Base-by-base conservation (phyloP, 2,113 vertebrate species). In the Clarias magur region DNA sequence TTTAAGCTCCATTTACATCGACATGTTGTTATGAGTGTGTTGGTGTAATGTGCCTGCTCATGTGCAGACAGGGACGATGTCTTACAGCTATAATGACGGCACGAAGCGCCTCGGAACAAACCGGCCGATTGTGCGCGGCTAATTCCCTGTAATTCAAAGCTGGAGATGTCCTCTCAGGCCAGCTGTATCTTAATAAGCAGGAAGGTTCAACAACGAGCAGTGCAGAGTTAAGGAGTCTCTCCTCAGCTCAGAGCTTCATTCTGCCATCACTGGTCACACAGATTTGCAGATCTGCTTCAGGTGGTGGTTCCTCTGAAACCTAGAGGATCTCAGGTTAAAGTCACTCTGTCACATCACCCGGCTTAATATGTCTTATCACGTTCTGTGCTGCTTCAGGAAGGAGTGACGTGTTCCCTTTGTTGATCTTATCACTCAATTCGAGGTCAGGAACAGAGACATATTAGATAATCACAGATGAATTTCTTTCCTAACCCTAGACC, bases 341-440 rank as follows among this genome's bases (percentile, higher is more conserved):
- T 78, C 57, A 78, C 68, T 91, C 88, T 88, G 90, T 90, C 89
- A 90, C 80, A 88, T 91, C 90, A 89, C 70, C 83, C 86, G 62
- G 16, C 83, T 82, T 90, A 90, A 78, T 48, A 78, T 48, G 59
- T 84, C 76, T 82, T 91, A 92, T 92, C 91, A 91, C 88, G 87
- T 87, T 72, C 42, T 56, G 17, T 59, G 82, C 86, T 92, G 88
- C 91, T 86, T 79, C 25, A 8, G 88, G 89, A 82, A 86, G 68
- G 56, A 68, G 60, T 57, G 6, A 88, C 57, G 30, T n/a, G 59
- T 30, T 62, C 17, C 82, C n/a, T 84, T 59, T 62, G 30, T 81
- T 81, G 57, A 81, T 60, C 34, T 53, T 67, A 68, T 57, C 86
- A 63, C 57, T 82, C 68, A 10, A 27, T 60, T 65, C n/a, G 62